Base-by-base conservation (phyloP, 2,888 invertebrate species). In the Clivina fossor region DNA sequence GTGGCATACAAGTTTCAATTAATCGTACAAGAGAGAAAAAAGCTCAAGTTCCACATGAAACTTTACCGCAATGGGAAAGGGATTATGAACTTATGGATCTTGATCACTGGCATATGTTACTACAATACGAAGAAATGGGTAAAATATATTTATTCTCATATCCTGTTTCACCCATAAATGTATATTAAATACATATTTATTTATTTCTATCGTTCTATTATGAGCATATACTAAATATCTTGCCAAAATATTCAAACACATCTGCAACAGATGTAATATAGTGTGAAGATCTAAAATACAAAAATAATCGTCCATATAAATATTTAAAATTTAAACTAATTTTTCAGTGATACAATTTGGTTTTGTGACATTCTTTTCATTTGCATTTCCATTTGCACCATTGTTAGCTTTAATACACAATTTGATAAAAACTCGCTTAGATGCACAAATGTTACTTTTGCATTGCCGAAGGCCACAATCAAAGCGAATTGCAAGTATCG, bases 331-430 rank as follows among this genome's bases (percentile, higher is more conserved):
- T 9, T 26, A 26, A 26, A 26, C 8, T 26, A 9, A 4, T 18
- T 13, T 49, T 38, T 38, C 9, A 84, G 84, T 82, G 33, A 76
- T 83, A 43, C 84, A 85, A 69, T 84, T 80, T 69, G 84, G 84
- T 2, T 83, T 84, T 66, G 79, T 83, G 24, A 82, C 82, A 1
- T 75, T 85, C 50, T 85, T 85, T 68, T 81, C 83, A 16, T 80
- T 81, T 11, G 82, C 81, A 0, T 83, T 85, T 67, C 84, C 85
- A 1, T 69, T 84, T 30, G 83, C 82, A 11, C 84, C 85, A 1
- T 65, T 84, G 15, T 79, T 83, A 61, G 83, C 83, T 1, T 69
- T 84, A 19, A 56, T 84, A 28, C 83, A 83, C 66, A 85, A 85
- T 67, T 68, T 83, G 38, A 71, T 81, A 20, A 84, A 84, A 69